A percentile compares a stretch with the other conserved stretches of the same genome.
phyloP scores from a whole-genome alignment of 2,113 vertebrate species.

The Rhombomys opimus region DNA sequence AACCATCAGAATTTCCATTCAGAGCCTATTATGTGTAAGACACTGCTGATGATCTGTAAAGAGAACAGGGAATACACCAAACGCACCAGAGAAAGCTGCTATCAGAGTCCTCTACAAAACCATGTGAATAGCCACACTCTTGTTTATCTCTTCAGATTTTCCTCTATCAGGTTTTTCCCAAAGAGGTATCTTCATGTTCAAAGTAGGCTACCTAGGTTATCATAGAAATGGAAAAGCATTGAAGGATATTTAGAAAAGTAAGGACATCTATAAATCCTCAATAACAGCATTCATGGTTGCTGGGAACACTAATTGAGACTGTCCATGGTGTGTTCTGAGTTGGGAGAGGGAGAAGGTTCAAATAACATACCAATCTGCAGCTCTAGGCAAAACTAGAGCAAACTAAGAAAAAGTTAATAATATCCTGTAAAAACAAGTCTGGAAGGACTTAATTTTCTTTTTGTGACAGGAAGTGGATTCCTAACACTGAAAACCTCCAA shows the following conservation, averaged over 20 bases:
- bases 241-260: slow-evolving; percentile 70
- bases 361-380: slow-evolving; percentile 51
- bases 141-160: slow-evolving; percentile 63
- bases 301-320: slow-evolving; percentile 52
- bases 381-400: neutral
- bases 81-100: neutral
- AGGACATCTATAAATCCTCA: slow-evolving; percentile 69
- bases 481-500: neutral
- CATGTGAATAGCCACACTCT: neutral
- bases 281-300: slow-evolving; percentile 48
- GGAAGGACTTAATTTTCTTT: neutral
- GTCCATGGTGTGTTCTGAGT: slow-evolving; percentile 30
- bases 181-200: slow-evolving; percentile 51
- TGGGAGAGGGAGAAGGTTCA: neutral
- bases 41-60: slow-evolving; percentile 51
- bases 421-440: slow-evolving; percentile 15
- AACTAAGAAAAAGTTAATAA: slow-evolving; percentile 33
- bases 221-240: slow-evolving; percentile 71
- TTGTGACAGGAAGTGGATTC: neutral
- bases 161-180: slow-evolving; percentile 56
- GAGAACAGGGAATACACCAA: neutral
- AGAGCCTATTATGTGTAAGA: slow-evolving; percentile 52
- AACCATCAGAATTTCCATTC: slow-evolving; percentile 65
- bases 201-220: slow-evolving; percentile 66
- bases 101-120: slow-evolving; percentile 18